Percentiles rank a stretch among this genome's conserved stretches.
Conservation (phyloP, 2,797 vertebrate genomes). For the Poecilia gillii region DNA sequence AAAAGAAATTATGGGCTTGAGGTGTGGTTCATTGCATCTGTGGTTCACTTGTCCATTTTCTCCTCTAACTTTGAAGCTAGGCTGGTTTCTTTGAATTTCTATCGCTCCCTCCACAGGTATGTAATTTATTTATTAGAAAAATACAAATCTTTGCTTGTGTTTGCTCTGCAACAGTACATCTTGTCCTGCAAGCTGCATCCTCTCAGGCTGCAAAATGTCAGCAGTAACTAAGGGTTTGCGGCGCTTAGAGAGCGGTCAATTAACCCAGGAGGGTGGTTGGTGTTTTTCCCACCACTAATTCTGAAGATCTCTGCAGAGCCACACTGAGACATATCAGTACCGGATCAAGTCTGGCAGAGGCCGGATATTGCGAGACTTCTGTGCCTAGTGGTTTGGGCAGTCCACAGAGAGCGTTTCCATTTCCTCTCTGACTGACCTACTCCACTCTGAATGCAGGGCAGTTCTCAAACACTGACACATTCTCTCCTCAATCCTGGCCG, state of each 20-base stretch:
- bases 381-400: slow-evolving; percentile 35
- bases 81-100: background rate
- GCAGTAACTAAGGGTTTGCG: slow-evolving; percentile 10
- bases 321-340: slow-evolving; percentile 38
- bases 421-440: slow-evolving; percentile 43
- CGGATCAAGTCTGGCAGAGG: slow-evolving; percentile 28
- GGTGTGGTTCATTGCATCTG: too few relatives aligned
- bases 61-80: background rate
- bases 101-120: background rate
- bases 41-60: background rate
- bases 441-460: slow-evolving; percentile 57
- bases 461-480: slow-evolving; percentile 38
- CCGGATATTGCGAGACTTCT: slow-evolving; percentile 52
- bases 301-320: slow-evolving; percentile 20
- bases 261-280: background rate
- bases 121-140: background rate
- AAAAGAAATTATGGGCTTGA: background rate
- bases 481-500: slow-evolving; percentile 27
- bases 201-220: background rate
- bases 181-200: background rate
- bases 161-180: background rate
- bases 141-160: background rate
- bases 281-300: background rate
- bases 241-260: slow-evolving; percentile 2
- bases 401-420: slow-evolving; percentile 40